A percentile compares a stretch with the other conserved stretches of the same genome.
These are phyloP conservation scores for Lepidochrysops patricia DNA, from an alignment of 2,888 invertebrate genomes.

Conservation along the genomic window DNA sequence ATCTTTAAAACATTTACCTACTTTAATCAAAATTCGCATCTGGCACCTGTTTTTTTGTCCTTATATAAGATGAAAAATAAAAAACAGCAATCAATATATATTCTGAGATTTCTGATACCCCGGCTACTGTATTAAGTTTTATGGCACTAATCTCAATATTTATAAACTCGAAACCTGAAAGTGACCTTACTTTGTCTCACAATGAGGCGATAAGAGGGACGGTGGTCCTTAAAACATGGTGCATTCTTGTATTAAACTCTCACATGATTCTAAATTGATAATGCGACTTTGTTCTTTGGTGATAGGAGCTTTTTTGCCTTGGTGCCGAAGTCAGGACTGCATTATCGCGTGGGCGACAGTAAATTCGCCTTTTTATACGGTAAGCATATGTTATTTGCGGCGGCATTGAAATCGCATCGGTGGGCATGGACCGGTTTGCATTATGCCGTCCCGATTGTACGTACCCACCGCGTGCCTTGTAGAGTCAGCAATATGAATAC, in stretches of 20 bases:
- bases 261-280: not conserved
- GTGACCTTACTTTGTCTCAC: slow-evolving; percentile 22
- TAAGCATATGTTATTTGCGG: slow-evolving; percentile 52
- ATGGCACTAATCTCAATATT: slow-evolving; percentile 25
- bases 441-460: slow-evolving; percentile 40
- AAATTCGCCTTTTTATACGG: slow-evolving; percentile 36
- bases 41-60: not conserved
- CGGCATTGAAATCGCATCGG: slow-evolving; percentile 52
- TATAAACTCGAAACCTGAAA: slow-evolving; percentile 22
- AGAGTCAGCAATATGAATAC: slow-evolving; percentile 32
- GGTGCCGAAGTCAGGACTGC: slow-evolving; percentile 13
- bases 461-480: slow-evolving; percentile 43
- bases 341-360: slow-evolving; percentile 28
- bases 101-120: slow-evolving; percentile 18
- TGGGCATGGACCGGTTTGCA: slow-evolving; percentile 56
- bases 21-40: not conserved
- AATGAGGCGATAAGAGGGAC: slow-evolving; percentile 23
- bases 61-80: too few species aligned
- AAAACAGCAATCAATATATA: slow-evolving; percentile 11
- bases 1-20: not conserved
- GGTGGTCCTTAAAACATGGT: slow-evolving; percentile 20
- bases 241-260: slow-evolving; percentile 19
- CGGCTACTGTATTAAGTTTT: slow-evolving; percentile 22
- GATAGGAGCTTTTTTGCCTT: slow-evolving; percentile 13
- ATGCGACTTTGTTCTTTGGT: not conserved